Conservation (phyloP, 1,140 invertebrate species). For the Leptinotarsa undecemlineata region DNA sequence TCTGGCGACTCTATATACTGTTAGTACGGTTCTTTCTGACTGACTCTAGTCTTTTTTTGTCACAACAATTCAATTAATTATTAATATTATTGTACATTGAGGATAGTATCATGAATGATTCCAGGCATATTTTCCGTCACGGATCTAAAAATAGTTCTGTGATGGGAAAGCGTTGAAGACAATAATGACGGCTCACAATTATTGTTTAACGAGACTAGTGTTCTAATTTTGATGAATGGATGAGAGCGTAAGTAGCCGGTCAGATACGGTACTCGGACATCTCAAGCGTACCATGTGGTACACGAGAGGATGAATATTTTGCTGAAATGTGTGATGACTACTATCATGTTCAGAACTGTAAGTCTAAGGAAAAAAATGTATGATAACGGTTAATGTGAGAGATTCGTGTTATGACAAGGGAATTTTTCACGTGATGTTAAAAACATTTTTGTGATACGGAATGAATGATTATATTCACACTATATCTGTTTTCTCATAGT, state of each 20-base stretch:
- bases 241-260: constrained; percentile 2
- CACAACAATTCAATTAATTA: no score
- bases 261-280: constrained; percentile 1
- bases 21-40: no score
- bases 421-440: no score
- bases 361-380: background rate
- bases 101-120: no score
- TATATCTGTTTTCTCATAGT: no score
- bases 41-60: no score
- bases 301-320: background rate
- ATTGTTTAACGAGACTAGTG: background rate
- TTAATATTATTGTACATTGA: no score
- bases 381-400: background rate
- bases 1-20: no score
- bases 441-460: no score
- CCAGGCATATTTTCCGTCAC: background rate
- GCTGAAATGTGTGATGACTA: background rate
- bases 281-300: constrained; percentile 2
- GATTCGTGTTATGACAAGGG: background rate
- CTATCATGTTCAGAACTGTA: background rate
- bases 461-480: no score
- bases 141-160: background rate
- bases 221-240: constrained; percentile 1
- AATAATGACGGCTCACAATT: background rate
- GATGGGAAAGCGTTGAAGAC: background rate